Base-by-base conservation (phyloP, 2,797 vertebrate species). In the Malurus splendens region DNA sequence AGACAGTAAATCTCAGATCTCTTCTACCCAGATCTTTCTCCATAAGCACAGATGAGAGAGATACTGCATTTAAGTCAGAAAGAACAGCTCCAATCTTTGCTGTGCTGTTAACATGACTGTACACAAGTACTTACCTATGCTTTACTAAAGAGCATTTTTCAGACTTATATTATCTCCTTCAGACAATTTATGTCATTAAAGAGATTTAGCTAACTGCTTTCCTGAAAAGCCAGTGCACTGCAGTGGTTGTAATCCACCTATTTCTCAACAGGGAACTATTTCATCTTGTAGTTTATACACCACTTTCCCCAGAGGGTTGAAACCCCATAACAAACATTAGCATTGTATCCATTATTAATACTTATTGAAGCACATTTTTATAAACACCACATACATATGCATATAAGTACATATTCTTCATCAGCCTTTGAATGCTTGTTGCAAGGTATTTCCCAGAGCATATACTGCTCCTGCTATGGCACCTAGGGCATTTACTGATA, bases 61-160 rank as follows among this genome's bases (percentile, higher is more conserved):
- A 64, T 68, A n/a, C 51, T 65, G 48, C 45, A 64, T 67, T 93
- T 93, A 91, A 91, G 89, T 9, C 51, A 89, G 71, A 86, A 93
- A 67, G 2, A 94, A 90, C 39, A 77, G 48, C 68, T 65, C 74
- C 61, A 51, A 33, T 50, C 73, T 93, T 76, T 77, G 30, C 52
- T 90, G 36, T 70, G 76, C 47, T 85, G 54, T 57, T 90, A 91
- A 50, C 45, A 64, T 0, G 16, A 51, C 64, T 87, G 24, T 20
- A 79, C 18, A 24, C 20, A 61, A 56, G 30, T 42, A 12, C 47
- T 89, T 70, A 56, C 25, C 45, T 18, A 5, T 36, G 5, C 36
- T 36, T 36, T 36, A 48, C 57, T 70, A 33, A 83, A 86, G 59
- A 54, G 22, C 14, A 54, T 47, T 87, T 76, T 74, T 67, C 39